phyloP scores from a whole-genome alignment of 2,113 vertebrate species.

The Todiramphus chloris region DNA sequence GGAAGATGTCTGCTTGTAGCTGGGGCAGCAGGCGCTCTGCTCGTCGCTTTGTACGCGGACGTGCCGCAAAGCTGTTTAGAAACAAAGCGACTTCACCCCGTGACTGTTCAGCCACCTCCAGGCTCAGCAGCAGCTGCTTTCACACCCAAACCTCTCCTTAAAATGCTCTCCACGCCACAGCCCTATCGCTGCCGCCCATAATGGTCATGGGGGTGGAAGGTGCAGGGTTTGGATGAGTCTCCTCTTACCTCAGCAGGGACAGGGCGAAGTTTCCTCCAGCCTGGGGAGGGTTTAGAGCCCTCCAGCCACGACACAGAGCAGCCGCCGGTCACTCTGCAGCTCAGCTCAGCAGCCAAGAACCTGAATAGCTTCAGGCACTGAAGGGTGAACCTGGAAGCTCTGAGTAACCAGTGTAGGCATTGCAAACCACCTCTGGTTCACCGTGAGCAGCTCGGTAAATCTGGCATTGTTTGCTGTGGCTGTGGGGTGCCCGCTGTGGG shows the following conservation, averaged over 20 bases:
- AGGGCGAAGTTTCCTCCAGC: background rate
- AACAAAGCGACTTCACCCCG: background rate
- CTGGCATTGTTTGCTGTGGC: background rate
- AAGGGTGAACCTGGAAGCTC: background rate
- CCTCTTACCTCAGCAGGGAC: background rate
- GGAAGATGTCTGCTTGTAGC: background rate
- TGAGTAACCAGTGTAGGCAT: background rate
- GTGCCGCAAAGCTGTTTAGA: background rate
- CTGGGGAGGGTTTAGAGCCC: background rate
- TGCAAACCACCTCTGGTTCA: background rate
- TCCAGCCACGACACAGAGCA: background rate
- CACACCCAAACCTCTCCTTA: background rate
- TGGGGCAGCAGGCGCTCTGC: background rate
- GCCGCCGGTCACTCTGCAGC: background rate
- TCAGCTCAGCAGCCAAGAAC: no score
- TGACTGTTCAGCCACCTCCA: background rate
- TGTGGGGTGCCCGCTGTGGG: background rate
- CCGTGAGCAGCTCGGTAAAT: background rate
- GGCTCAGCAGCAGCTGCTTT: background rate
- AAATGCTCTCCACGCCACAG: background rate
- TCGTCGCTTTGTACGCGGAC: rapidly evolving
- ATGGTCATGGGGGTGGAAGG: background rate
- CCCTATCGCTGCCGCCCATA: rapidly evolving
- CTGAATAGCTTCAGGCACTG: background rate
- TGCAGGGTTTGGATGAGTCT: background rate